Conservation (phyloP, 2,113 vertebrate species). For the Alces alces region DNA sequence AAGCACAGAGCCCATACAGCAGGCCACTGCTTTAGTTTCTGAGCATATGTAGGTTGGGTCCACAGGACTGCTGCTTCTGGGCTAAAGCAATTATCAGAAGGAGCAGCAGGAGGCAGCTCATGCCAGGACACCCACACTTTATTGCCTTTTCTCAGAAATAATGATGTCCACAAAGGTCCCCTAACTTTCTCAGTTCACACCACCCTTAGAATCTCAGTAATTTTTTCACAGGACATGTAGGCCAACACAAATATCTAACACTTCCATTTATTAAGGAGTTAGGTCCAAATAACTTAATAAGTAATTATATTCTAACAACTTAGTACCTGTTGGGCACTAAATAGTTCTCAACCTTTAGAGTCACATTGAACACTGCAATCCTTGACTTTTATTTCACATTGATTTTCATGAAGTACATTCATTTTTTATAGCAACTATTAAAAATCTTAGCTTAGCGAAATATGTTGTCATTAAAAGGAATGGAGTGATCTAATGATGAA, state of each 20-base stretch:
- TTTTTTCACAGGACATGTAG: neutral
- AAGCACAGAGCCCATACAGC: neutral
- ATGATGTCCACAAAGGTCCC: neutral
- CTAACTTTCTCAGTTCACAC: neutral
- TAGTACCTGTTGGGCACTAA: neutral
- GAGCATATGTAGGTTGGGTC: neutral
- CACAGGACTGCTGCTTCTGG: neutral
- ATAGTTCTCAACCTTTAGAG: neutral
- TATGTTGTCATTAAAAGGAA: conserved; percentile 11
- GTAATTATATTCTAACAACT: conserved; percentile 16
- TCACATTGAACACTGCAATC: neutral
- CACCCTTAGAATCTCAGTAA: neutral
- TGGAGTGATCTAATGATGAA: conserved; percentile 1
- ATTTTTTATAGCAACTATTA: neutral
- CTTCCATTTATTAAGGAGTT: neutral
- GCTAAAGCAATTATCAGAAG: neutral
- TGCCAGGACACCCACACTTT: neutral
- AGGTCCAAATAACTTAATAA: neutral
- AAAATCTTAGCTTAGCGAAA: neutral
- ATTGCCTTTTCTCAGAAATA: conserved; percentile 10
- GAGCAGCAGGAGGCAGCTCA: neutral
- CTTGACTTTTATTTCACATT: conserved; percentile 21
- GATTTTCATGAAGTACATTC: conserved; percentile 16
- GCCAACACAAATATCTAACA: neutral
- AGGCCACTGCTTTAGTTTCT: neutral